Base-by-base conservation (phyloP, 2,113 vertebrate genomes). In the Periophthalmodon schlosseri region DNA sequence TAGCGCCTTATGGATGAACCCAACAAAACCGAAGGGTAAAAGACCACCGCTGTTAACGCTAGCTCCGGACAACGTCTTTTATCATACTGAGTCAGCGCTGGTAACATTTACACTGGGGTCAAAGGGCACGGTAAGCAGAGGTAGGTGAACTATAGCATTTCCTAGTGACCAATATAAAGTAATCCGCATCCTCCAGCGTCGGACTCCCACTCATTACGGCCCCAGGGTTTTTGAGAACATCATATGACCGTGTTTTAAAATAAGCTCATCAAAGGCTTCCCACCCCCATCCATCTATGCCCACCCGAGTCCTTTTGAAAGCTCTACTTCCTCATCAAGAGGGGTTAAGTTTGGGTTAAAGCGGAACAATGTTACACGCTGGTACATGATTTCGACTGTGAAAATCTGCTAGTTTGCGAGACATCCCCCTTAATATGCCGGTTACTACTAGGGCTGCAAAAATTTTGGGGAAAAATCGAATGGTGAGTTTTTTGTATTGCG, bases 211-310 rank as follows among this genome's bases (percentile, higher is more conserved):
- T 75, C 74, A 39, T 7, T 1, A 68, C 11, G 33, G 67, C 74
- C 73, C 18, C 0, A 63, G 64, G 14, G 5, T 58, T 74, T 63
- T 33, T 36, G 70, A 57, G 54, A 66, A 65, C 44, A 69, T 79
- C 72, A 81, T 73, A 71, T 79, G 72, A 81, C 69, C 73, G 57
- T 72, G 72, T 88, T 75, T 72, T 69, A 69, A 80, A 80, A 79
- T 79, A 82, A 79, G 74, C 76, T 75, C 72, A 73, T 79, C 71
- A 85, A 85, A 85, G 80, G 68, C 50, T 46, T 24, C 61, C 52
- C 69, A 50, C 66, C 68, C 63, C 50, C 68, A 16, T 34, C 13
- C 24, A 71, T 71, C 57, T 0, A 39, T 68, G 50, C 36, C 57
- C 78, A 70, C 68, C 39, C 36, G 39, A 52, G 80, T 61, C 68